Percentiles rank a stretch among this genome's conserved stretches.
phyloP scores from a whole-genome alignment of 2,113 vertebrate genomes.

The Lepus europaeus region DNA sequence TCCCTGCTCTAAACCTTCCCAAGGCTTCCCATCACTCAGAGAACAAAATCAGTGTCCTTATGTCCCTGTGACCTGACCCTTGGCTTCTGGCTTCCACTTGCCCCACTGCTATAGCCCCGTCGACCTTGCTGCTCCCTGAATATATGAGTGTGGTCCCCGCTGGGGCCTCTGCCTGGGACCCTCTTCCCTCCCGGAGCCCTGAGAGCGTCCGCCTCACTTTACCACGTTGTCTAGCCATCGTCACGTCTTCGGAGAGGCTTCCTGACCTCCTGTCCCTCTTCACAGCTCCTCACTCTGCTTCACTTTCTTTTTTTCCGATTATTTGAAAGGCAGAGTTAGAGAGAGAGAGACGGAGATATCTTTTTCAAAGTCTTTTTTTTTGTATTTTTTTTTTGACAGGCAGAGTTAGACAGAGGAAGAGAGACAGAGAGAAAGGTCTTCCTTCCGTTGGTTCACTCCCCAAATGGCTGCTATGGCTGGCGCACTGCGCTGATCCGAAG shows the following conservation, averaged over 20 bases:
- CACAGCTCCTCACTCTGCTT: not conserved
- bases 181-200: not conserved
- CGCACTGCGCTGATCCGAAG: too few species aligned
- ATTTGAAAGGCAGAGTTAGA: too few species aligned
- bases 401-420: too few species aligned
- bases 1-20: constrained; percentile 7
- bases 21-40: not conserved
- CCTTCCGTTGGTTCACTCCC: too few species aligned
- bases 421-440: too few species aligned
- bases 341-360: too few species aligned
- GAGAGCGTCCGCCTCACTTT: not conserved
- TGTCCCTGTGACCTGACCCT: not conserved
- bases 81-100: not conserved
- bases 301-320: not conserved
- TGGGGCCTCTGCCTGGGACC: not conserved
- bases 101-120: not conserved
- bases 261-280: not conserved
- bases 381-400: too few species aligned
- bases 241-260: not conserved
- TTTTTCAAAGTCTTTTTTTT: too few species aligned
- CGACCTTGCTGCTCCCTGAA: not conserved
- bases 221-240: not conserved
- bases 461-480: too few species aligned
- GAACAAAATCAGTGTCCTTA: constrained; percentile 26
- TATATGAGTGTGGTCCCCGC: not conserved